Base-by-base conservation (phyloP, 2,888 invertebrate genomes). In the Agriotes lineatus region DNA sequence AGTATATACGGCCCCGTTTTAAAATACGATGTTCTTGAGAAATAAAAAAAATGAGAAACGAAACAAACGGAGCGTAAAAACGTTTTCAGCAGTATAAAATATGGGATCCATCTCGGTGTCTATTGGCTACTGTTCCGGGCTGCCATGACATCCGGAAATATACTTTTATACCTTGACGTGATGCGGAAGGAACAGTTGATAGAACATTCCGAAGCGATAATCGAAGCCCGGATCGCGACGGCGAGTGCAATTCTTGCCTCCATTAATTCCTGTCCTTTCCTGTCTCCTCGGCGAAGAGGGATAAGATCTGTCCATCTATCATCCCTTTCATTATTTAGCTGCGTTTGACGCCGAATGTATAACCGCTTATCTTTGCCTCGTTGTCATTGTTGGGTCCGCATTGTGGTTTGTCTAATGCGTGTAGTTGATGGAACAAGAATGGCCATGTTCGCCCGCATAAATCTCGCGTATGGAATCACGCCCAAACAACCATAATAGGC, bases 251-350 rank as follows among this genome's bases (percentile, higher is more conserved):
- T 69, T 66, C 70, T 70, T 63, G 67, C 59, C 50, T 60, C 66
- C 70, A 67, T 70, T 70, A 70, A 70, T 70, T 67, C 58, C 52
- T 54, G 66, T 70, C 69, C 69, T 61, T 71, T 70, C 68, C 69
- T 67, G 71, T 73, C 71, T 71, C 62, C 54, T 67, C 62, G 58
- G 61, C 69, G 65, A 62, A 52, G 61, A 66, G 57, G 71, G 71
- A 73, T 73, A 71, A 69, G 68, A 71, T 71, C 71, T 64, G 61
- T 57, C 67, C 71, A 73, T 73, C 73, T 73, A 73, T 73, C 73
- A 73, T 71, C 73, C 73, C 69, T 71, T 73, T 73, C 71, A 71
- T 73, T 73, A 73, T 73, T 72, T 73, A 59, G 62, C 69, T 67
- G 64, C 54, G 67, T 68, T 67, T 71, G 73, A 73, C 71, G 71